Conservation (phyloP, 1,140 invertebrate genomes). For the Lepidotrigona ventralis region DNA sequence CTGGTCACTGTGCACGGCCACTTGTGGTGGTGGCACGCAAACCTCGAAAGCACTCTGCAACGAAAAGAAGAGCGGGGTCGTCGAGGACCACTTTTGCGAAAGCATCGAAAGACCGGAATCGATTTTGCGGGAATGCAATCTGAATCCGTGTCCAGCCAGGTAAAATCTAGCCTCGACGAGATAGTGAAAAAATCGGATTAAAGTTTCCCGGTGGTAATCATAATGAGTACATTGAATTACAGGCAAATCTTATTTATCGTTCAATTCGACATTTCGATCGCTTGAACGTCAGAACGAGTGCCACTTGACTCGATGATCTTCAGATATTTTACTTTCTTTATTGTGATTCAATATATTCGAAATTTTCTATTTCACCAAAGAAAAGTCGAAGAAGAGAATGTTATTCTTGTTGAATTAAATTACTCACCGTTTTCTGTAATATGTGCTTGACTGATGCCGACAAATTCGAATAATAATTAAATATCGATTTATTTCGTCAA, state of each 20-base stretch:
- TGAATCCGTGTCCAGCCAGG: conserved; percentile 87
- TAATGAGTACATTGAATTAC: not conserved
- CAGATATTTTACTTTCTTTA: not conserved
- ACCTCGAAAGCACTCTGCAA: conserved; percentile 84
- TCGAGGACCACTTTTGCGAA: conserved; percentile 85
- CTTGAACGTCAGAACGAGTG: not conserved
- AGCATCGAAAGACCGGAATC: conserved; percentile 82
- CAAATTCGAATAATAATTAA: not conserved
- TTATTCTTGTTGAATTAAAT: no score
- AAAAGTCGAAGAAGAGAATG: no score
- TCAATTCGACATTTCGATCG: not conserved
- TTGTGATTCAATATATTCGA: not conserved
- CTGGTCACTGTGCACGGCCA: conserved; percentile 89
- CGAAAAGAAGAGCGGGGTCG: conserved; percentile 83
- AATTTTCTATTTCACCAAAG: not conserved
- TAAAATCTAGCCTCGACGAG: conserved; percentile 63
- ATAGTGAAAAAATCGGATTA: not conserved
- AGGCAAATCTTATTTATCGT: not conserved
- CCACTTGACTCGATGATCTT: not conserved
- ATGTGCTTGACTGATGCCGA: not conserved
- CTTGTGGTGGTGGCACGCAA: conserved; percentile 88
- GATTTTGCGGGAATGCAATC: conserved; percentile 84
- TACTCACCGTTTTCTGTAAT: no score
- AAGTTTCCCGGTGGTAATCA: not conserved
- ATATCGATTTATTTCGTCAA: conserved; percentile 1